Conservation (phyloP, 2,888 invertebrate species). For the Ophioninae sp. region DNA sequence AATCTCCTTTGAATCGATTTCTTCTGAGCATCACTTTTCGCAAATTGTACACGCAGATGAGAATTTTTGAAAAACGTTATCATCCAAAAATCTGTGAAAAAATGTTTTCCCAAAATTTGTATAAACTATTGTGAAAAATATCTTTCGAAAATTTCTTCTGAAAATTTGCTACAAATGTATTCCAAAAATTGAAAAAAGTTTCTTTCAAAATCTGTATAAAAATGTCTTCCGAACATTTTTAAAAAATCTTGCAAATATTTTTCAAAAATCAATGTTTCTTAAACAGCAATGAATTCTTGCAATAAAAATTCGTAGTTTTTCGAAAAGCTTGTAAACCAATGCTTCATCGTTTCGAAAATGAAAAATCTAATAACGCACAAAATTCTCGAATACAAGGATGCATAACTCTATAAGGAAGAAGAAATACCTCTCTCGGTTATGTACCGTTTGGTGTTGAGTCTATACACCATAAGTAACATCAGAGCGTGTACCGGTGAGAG, state of each 20-base stretch:
- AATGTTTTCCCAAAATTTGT: conserved; percentile 9
- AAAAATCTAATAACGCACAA: background rate
- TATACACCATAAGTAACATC: conserved; percentile 17
- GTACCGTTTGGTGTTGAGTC: conserved; percentile 39
- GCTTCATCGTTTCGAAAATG: background rate
- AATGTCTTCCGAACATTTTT: too few relatives aligned
- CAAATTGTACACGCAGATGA: conserved; percentile 34
- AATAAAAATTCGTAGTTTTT: conserved; percentile 12
- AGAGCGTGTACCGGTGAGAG: conserved; percentile 50
- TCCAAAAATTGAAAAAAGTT: too few relatives aligned
- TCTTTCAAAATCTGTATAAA: too few relatives aligned
- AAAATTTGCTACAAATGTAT: too few relatives aligned
- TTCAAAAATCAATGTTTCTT: too few relatives aligned
- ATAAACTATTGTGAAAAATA: too few relatives aligned
- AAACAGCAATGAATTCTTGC: background rate
- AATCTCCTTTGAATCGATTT: conserved; percentile 54
- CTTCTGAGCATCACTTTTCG: conserved; percentile 25
- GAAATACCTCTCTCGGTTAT: conserved; percentile 41
- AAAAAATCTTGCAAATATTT: too few relatives aligned
- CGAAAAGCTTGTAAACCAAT: background rate
- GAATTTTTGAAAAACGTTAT: conserved; percentile 8
- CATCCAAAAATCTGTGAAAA: too few relatives aligned
- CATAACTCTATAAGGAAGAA: conserved; percentile 19
- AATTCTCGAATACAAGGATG: conserved; percentile 1
- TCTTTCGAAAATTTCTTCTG: background rate